Evolutionary conservation across 2,113 vertebrate species (phyloP), one percentile per base, ranked within the genome.

Genomic region (pig (Sus scrofa)): DNA sequence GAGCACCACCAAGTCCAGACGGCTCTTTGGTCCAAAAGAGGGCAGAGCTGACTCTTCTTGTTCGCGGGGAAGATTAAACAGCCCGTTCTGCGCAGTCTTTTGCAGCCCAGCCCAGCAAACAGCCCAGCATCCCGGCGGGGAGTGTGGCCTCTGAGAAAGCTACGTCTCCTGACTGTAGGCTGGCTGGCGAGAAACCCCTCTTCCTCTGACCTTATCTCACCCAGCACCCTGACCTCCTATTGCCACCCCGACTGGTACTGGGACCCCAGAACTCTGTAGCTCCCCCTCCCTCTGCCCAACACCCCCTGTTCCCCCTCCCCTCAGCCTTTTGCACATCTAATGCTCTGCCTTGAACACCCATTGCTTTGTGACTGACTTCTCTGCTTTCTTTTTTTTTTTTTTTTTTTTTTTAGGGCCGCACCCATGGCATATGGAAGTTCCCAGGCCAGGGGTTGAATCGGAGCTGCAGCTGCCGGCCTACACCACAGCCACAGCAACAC

Each of bases 21-120:
- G 89, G 50, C 39, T n/a, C 60, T 94, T 71, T 67, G 93, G 86
- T 91, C 56, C 94, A 50, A 86, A 93, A 91, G 90, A 96, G 37
- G 93, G 19, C 63, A 27, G 30, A 82, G 82, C 68, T 0, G 79
- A 56, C 73, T 67, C 44, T 68, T 62, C 39, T 19, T 24, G 73
- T 32, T 77, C 0, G 0, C 0, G 13, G 20, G 91, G 85, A 50
- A 62, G 75, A 73, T 67, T 71, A 82, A 95, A 96, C 85, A 50
- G 60, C 19, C 50, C 90, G 89, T 77, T 82, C 52, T 37, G 27
- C 62, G 52, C 8, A 0, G 39, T 18, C 77, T 81, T 81, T 89
- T 22, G 22, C 0, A 0, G 65, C 24, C 63, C 24, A 37, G 88
- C 58, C 84, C n/a, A 10, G 32, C 3, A 39, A 63, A 54, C 1